Percentiles rank a stretch among this genome's conserved stretches.
phyloP scores from a whole-genome alignment of 1,140 invertebrate genomes.

The Magallana ariakensis region DNA sequence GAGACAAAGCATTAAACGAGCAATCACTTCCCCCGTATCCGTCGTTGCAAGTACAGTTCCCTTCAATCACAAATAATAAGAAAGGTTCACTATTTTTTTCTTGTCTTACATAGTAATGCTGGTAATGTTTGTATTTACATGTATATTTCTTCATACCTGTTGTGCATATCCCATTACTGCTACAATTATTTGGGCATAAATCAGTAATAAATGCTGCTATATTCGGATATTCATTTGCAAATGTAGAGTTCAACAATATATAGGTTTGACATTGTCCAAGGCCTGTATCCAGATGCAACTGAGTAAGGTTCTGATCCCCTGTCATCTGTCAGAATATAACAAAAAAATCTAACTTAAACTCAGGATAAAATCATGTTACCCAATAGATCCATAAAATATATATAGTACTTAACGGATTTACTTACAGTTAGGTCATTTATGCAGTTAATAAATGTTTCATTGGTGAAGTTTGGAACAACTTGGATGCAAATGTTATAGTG shows the following conservation, averaged over 20 bases:
- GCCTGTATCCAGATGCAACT: not conserved
- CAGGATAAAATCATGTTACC: no score
- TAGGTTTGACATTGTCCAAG: not conserved
- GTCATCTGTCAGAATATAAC: not conserved
- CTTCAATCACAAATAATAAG: not conserved
- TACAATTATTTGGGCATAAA: not conserved
- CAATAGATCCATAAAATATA: no score
- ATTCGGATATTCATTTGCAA: not conserved
- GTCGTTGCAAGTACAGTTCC: not conserved
- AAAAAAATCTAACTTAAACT: no score
- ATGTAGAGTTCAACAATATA: not conserved
- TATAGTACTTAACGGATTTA: not conserved
- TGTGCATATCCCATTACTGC: not conserved
- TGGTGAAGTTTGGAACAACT: not conserved
- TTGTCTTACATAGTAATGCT: not conserved
- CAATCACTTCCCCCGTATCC: constrained; percentile 4
- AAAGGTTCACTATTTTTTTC: not conserved
- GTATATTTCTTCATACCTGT: not conserved
- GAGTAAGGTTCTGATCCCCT: not conserved
- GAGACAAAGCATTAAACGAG: not conserved
- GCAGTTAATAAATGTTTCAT: not conserved
- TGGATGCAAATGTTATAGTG: not conserved
- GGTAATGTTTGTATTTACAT: not conserved
- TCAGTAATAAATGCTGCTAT: not conserved
- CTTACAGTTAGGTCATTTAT: not conserved